A percentile compares a stretch with the other conserved stretches of the same genome.
These are phyloP conservation scores for Myrmecophaga tridactyla DNA, from an alignment of 2,113 vertebrate species.

Conservation along the genomic window DNA sequence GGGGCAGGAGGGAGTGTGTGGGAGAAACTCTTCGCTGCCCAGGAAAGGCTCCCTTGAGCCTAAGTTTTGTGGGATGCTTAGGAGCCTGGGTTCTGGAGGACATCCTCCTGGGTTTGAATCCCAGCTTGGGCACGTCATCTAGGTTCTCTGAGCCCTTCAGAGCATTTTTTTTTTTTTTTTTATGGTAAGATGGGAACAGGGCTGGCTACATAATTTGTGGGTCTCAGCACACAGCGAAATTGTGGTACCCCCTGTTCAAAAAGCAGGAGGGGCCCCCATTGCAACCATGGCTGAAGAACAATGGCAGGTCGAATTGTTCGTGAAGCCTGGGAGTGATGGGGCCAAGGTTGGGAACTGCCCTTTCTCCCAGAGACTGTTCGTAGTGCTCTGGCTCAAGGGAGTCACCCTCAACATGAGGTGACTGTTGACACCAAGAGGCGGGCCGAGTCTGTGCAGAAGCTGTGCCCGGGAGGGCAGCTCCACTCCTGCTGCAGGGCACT, in stretches of 20 bases:
- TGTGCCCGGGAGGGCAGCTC: constrained; percentile 92
- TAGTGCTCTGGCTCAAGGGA: constrained; percentile 95
- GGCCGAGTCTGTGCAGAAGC: constrained; percentile 87
- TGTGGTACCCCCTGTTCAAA: background rate
- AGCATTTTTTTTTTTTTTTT: background rate
- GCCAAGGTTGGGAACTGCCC: constrained; percentile 95
- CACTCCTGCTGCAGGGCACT: constrained; percentile 88
- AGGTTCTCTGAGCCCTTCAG: too few relatives aligned
- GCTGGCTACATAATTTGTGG: background rate
- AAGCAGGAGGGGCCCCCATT: constrained; percentile 12
- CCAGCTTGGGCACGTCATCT: background rate
- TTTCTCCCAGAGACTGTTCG: constrained; percentile 94
- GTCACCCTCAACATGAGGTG: constrained; percentile 94
- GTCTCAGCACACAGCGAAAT: background rate
- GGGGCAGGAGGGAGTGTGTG: too few relatives aligned
- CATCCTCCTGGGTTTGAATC: background rate
- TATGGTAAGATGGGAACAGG: background rate
- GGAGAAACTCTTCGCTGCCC: background rate
- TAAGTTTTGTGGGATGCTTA: background rate
- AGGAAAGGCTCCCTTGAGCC: background rate
- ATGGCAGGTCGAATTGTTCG: constrained; percentile 90
- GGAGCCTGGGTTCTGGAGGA: background rate
- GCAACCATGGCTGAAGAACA: constrained; percentile 86
- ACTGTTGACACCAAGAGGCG: constrained; percentile 95
- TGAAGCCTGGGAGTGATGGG: constrained; percentile 93